Conservation (phyloP, 1,140 invertebrate species). For the Ips typographus region DNA sequence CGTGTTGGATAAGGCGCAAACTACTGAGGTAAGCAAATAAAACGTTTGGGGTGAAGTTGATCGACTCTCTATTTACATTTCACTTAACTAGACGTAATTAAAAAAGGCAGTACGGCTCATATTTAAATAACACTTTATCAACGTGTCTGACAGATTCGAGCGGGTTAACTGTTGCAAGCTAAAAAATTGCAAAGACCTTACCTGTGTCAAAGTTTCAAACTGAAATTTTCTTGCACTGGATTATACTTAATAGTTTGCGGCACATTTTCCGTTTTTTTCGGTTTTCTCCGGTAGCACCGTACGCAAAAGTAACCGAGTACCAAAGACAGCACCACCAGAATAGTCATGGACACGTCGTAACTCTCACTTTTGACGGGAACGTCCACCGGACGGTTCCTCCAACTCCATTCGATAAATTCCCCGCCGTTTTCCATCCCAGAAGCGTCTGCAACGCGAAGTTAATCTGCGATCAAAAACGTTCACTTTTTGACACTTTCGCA, state of each 20-base stretch:
- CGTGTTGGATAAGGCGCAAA: conserved; percentile 36
- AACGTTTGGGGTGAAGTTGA: not conserved
- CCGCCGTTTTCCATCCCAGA: conserved; percentile 38
- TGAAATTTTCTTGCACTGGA: conserved; percentile 45
- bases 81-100: too few species aligned
- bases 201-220: conserved; percentile 28
- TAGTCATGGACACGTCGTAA: conserved; percentile 40
- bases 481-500: not conserved
- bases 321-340: conserved; percentile 41
- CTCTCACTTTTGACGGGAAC: conserved; percentile 22
- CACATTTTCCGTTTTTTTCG: conserved; percentile 48
- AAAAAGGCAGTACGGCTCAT: not conserved
- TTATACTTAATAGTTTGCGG: conserved; percentile 41
- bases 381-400: conserved; percentile 44
- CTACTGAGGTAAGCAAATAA: conserved; percentile 28
- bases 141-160: not conserved
- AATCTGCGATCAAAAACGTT: conserved; percentile 38
- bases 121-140: not conserved
- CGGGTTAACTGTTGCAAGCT: not conserved
- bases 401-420: conserved; percentile 47
- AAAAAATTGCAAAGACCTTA: conserved; percentile 1
- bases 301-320: conserved; percentile 43
- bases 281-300: conserved; percentile 43
- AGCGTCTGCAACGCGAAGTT: conserved; percentile 38
- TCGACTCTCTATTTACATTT: too few species aligned